Evolutionary conservation across 37 sponge, comb jelly and placozoan genomes (phyloP), one percentile per base, ranked within the genome.

Genomic region (Ephydatia muelleri): DNA sequence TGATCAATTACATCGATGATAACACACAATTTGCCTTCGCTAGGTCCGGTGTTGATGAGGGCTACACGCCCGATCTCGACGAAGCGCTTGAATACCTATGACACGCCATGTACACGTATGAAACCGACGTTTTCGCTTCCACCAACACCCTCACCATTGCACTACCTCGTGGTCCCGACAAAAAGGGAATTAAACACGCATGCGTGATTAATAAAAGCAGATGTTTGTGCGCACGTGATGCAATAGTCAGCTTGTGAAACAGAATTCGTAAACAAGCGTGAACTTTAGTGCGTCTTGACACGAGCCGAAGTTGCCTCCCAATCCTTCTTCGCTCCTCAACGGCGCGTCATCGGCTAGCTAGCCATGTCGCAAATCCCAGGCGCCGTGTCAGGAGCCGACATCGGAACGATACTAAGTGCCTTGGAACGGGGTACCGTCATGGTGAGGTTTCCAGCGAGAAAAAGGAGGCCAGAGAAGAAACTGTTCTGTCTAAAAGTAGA

Each of bases 1-100:
- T 99, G 99, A 85, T 99, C 95, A 1, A 99, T 83, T 2, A 99
- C 87, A 80, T 99, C 99, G n/a, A 99, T 87, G 38, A 99, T 89
- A 35, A 95, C 95, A 19, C 92, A 88, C 26, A 95, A 49, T 71
- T 99, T 99, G 1, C 99, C 99, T 40, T 73, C 37, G 43, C 95
- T 75, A 4, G 88, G 88, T 23, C 99, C 99, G 0, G 39, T 34
- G 21, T 74, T 91, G 38, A 99, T 80, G 22, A 91, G 75, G 49
- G 91, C 96, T 4, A 99, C 88, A 1, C 99, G 93, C 26, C 99
- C 99, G 26, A 99, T 70, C 82, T 99, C 95, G 67, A 99, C 96
- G 68, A 93, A 95, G 80, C 94, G 84, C 68, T 84, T 90, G 74
- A 84, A 99, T 11, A 99, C 97, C 99, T 95, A 29, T 65, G 79